These are phyloP conservation scores for Stenodema calcarata DNA, from an alignment of 2,888 invertebrate genomes.

Conservation along the genomic window DNA sequence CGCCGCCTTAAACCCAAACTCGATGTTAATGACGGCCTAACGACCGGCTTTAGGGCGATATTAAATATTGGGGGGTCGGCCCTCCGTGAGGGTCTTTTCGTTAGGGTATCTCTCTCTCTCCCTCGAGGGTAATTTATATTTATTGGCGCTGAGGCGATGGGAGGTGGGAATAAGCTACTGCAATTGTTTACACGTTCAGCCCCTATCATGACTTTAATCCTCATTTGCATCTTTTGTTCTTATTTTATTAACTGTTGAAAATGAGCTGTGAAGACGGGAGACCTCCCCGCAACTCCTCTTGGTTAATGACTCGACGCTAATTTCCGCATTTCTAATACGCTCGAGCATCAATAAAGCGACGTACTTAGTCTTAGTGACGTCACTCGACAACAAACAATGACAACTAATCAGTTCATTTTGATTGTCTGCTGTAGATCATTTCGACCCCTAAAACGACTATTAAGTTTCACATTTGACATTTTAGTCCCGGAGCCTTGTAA, in stretches of 20 bases:
- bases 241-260: slow-evolving; percentile 36
- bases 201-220: background rate
- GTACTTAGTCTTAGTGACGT: background rate
- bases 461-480: no score
- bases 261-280: background rate
- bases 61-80: slow-evolving; percentile 28
- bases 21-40: slow-evolving; percentile 50
- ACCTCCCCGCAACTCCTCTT: background rate
- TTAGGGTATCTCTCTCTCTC: background rate
- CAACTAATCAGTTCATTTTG: no score
- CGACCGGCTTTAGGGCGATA: slow-evolving; percentile 42
- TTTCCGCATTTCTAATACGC: background rate
- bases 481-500: no score
- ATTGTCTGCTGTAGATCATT: no score
- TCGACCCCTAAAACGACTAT: no score
- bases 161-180: background rate
- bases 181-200: slow-evolving; percentile 25
- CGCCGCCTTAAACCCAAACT: background rate
- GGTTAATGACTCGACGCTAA: slow-evolving; percentile 14
- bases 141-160: background rate
- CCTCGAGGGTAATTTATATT: slow-evolving; percentile 30
- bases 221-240: slow-evolving; percentile 31
- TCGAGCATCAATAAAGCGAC: background rate
- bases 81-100: background rate
- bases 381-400: background rate